Conservation (phyloP, 2,113 vertebrate genomes). For the Grus americana region DNA sequence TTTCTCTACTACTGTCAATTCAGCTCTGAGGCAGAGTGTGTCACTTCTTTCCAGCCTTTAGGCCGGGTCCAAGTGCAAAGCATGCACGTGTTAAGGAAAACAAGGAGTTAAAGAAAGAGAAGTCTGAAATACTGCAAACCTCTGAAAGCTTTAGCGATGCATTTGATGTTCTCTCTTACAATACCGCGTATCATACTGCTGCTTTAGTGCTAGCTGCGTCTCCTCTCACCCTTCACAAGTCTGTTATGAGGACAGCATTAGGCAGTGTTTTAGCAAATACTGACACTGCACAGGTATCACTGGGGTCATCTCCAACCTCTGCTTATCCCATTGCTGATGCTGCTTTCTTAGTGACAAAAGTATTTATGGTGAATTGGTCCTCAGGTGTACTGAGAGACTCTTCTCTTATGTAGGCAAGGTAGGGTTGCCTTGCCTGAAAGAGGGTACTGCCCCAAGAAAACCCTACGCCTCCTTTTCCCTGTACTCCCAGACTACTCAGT, state of each 20-base stretch:
- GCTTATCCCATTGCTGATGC: neutral
- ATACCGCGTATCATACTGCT: neutral
- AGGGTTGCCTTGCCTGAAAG: neutral
- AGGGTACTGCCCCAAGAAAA: neutral
- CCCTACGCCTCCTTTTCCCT: neutral
- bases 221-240: neutral
- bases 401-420: neutral
- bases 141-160: neutral
- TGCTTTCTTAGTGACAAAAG: neutral
- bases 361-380: neutral
- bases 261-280: neutral
- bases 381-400: neutral
- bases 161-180: neutral
- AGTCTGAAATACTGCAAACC: neutral
- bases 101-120: neutral
- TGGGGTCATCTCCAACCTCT: neutral
- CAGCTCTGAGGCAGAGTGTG: rapidly evolving
- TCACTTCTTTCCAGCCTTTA: neutral
- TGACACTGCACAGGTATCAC: neutral
- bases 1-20: neutral
- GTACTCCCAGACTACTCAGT: neutral
- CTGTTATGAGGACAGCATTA: neutral
- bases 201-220: neutral
- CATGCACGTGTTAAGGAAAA: neutral
- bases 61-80: neutral